These are phyloP conservation scores for Odocoileus virginianus DNA, from an alignment of 2,113 vertebrate genomes.

Conservation along the genomic window DNA sequence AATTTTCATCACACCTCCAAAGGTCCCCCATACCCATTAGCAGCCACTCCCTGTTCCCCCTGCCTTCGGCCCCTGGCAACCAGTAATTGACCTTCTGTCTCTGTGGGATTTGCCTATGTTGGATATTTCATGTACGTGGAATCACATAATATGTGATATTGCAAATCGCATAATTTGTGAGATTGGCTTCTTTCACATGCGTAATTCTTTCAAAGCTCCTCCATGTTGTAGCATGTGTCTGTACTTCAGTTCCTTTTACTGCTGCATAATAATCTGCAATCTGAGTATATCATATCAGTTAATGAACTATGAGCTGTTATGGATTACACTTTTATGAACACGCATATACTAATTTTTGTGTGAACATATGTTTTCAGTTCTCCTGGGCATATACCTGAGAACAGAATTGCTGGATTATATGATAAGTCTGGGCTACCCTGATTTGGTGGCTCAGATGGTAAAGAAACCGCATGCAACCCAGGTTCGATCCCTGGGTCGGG, in stretches of 20 bases:
- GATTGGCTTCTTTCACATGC: neutral
- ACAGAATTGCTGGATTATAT: neutral
- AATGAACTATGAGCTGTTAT: neutral
- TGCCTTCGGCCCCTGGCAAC: neutral
- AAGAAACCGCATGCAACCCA: neutral
- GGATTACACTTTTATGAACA: neutral
- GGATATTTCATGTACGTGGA: neutral
- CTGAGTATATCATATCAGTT: neutral
- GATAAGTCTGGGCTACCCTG: neutral
- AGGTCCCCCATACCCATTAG: neutral
- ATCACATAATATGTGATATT: neutral
- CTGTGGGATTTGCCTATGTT: neutral
- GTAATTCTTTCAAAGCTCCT: neutral
- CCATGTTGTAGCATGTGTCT: neutral
- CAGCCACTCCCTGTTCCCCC: neutral
- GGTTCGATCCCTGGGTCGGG: neutral
- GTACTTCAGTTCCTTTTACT: neutral
- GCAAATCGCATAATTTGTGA: neutral
- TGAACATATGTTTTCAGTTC: neutral
- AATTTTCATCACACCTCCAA: neutral
- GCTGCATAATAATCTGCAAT: neutral
- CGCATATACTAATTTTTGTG: neutral
- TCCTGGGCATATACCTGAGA: neutral
- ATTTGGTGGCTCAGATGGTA: neutral
- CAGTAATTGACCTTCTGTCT: neutral